Evolutionary conservation across 2,888 invertebrate species (phyloP).

Genomic region (Atherix ibis): DNA sequence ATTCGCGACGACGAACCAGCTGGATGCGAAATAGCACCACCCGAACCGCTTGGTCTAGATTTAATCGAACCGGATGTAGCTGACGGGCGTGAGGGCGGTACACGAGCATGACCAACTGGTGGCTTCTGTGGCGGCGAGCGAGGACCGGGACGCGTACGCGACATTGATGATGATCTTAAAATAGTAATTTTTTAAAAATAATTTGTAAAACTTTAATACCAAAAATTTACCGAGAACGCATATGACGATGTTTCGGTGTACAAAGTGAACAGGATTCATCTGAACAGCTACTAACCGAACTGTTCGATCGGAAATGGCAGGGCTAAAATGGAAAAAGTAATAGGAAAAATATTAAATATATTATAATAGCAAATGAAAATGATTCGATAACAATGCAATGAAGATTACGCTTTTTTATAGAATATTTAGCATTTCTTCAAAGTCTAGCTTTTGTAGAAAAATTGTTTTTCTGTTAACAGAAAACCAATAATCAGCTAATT

Average conservation of each 20-base stretch:
- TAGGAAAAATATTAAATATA: constrained; percentile 1
- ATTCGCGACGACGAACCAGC: constrained; percentile 22
- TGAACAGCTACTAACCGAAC: constrained; percentile 66
- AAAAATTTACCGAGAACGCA: constrained; percentile 26
- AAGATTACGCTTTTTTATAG: too few species aligned
- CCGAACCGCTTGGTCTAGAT: constrained; percentile 6
- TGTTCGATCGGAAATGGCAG: constrained; percentile 52
- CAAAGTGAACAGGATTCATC: constrained; percentile 75
- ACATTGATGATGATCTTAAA: constrained; percentile 42
- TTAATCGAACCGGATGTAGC: constrained; percentile 8
- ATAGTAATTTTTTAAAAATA: constrained; percentile 22
- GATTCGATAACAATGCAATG: neutral
- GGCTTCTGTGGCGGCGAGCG: constrained; percentile 29
- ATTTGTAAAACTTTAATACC: neutral
- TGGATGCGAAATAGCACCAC: constrained; percentile 11
- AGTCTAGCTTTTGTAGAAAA: too few species aligned
- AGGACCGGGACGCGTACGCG: constrained; percentile 32
- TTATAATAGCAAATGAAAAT: constrained; percentile 1
- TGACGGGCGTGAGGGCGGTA: constrained; percentile 16
- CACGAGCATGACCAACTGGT: constrained; percentile 15
- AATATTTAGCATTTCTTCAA: too few species aligned
- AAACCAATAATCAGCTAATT: too few species aligned
- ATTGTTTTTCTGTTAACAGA: too few species aligned
- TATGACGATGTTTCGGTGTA: constrained; percentile 41
- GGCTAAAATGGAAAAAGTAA: constrained; percentile 13